These are phyloP conservation scores for Mesocentrotus franciscanus DNA, from an alignment of 53 echinoderm and acorn worm genomes.

Conservation along the genomic window DNA sequence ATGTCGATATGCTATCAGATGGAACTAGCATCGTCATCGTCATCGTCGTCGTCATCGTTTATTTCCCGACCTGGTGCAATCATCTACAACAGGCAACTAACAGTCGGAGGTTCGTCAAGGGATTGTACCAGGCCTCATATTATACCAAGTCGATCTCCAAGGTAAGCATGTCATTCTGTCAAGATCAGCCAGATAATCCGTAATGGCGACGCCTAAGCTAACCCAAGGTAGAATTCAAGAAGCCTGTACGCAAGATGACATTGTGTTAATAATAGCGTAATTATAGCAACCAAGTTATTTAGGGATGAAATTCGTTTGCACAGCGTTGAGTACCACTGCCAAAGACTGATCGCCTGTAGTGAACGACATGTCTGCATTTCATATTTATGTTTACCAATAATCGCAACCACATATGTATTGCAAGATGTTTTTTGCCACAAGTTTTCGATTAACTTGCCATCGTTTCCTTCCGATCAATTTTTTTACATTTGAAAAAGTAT, in stretches of 20 bases:
- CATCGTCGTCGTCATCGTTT: slow-evolving; percentile 5
- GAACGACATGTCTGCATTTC: background rate
- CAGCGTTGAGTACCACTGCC: background rate
- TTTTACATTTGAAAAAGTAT: too few species aligned
- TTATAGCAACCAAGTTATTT: background rate
- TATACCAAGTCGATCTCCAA: slow-evolving; percentile 52
- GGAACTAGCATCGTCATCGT: background rate
- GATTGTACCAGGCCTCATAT: slow-evolving; percentile 48
- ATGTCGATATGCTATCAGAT: slow-evolving; percentile 30
- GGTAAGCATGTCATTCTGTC: slow-evolving; percentile 23
- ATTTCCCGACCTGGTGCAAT: background rate
- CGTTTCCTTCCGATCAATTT: background rate
- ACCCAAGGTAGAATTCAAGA: background rate
- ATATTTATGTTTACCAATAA: background rate
- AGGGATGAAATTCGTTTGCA: background rate
- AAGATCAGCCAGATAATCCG: slow-evolving; percentile 6
- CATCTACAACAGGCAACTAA: slow-evolving; percentile 42
- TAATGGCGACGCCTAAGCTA: background rate
- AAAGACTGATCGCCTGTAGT: background rate
- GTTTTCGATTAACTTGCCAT: background rate
- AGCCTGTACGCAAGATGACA: background rate
- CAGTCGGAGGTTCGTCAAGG: slow-evolving; percentile 40
- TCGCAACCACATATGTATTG: too few species aligned
- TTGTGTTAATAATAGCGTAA: background rate
- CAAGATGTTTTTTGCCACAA: background rate